Base-by-base conservation (phyloP, 2,888 invertebrate species). In the Coleophora deauratella region DNA sequence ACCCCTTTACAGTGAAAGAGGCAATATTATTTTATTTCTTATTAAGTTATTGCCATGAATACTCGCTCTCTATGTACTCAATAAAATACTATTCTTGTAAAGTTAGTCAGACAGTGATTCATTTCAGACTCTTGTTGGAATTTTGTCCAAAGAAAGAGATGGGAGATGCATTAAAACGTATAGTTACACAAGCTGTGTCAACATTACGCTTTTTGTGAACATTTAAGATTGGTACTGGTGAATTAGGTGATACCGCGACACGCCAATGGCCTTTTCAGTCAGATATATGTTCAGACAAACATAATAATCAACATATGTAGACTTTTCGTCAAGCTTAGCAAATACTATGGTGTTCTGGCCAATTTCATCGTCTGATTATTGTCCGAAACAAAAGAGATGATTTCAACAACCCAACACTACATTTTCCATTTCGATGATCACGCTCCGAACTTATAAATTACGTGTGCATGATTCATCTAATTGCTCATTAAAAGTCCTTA, bases 321-420 rank as follows among this genome's bases (percentile, higher is more conserved):
- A 21, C 3, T 21, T 21, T 21, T 21, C 6, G 6, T 6, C 21
- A 21, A 6, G 21, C 30, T 33, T 44, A 37, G 27, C 33, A 31
- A 10, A 35, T 13, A 4, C 31, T 31, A 35, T 31, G 14, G 37
- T 41, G 61, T 62, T 51, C 63, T 57, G 62, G 61, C 41, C 57
- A 72, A 69, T 72, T 74, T 74, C 54, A 59, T 48, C 51, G 46
- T 49, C 51, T 67, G 67, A 66, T 65, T 56, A 49, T 42, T 49
- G 51, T 47, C 51, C 59, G 59, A 70, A 67, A 72, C 69, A 72
- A 73, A 68, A 54, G 54, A 52, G 55, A 47, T 55, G 55, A 59
- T 51, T 57, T 52, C 58, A 59, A 21, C 21, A 21, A 42, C 49
- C 42, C 49, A 46, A 43, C 28, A 38, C 38, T 41, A 37, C 9